phyloP scores from a whole-genome alignment of 2,888 invertebrate genomes.

The Pegoplata infirma region DNA sequence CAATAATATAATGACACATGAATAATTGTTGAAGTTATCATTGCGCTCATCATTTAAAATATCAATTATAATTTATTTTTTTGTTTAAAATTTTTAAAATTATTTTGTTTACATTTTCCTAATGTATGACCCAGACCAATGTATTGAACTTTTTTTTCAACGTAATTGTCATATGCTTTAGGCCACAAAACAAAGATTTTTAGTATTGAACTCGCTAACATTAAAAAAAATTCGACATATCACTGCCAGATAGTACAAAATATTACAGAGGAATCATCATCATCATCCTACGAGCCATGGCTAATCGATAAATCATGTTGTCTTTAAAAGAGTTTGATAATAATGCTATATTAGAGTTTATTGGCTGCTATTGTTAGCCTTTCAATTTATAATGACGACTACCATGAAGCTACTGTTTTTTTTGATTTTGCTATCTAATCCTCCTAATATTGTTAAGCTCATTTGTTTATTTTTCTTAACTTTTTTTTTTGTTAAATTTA shows the following conservation, averaged over 20 bases:
- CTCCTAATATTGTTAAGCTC: background rate
- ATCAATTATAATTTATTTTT: background rate
- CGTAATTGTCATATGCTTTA: conserved; percentile 9
- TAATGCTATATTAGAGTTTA: background rate
- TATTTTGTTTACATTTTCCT: background rate
- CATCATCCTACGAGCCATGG: conserved; percentile 19
- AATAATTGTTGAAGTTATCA: background rate
- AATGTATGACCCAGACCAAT: conserved; percentile 43
- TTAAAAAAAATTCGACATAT: background rate
- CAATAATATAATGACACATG: background rate
- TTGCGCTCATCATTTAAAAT: no score
- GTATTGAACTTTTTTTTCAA: conserved; percentile 40
- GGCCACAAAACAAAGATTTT: conserved; percentile 19
- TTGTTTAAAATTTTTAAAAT: background rate
- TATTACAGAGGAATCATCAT: conserved; percentile 8
- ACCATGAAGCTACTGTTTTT: background rate
- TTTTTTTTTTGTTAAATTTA: no score
- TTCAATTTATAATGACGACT: background rate
- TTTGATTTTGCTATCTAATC: no score
- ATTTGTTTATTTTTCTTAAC: no score
- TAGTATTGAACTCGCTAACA: background rate
- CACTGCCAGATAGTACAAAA: conserved; percentile 1
- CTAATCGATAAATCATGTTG: conserved; percentile 51
- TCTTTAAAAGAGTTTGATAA: conserved; percentile 21
- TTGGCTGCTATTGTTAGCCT: background rate